Percentiles rank a stretch among this genome's conserved stretches.
These are phyloP conservation scores for Pteronotus mesoamericanus DNA, from an alignment of 2,797 vertebrate species.

Conservation along the genomic window DNA sequence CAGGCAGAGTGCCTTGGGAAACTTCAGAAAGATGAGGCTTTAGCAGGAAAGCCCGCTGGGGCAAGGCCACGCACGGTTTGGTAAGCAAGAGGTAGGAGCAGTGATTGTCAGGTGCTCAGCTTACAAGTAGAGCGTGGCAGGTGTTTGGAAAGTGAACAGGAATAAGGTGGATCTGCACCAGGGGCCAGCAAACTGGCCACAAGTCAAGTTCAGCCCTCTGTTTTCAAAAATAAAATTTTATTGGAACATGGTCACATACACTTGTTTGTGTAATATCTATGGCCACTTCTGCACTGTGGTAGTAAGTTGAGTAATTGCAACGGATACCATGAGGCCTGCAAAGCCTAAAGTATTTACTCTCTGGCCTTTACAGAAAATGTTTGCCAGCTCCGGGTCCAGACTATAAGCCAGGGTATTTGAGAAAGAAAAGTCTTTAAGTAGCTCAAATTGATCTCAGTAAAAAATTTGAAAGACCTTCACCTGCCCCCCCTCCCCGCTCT, in stretches of 20 bases:
- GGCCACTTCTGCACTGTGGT: background rate
- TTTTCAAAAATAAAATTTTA: constrained; percentile 23
- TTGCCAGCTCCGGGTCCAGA: background rate
- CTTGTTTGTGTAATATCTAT: background rate
- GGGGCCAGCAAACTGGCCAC: background rate
- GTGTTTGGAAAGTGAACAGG: background rate
- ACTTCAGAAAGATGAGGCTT: background rate
- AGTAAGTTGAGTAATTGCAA: background rate
- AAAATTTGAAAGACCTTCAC: background rate
- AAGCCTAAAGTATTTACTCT: background rate
- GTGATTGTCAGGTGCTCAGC: background rate
- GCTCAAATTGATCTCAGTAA: constrained; percentile 26
- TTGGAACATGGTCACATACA: background rate
- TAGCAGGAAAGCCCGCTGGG: background rate
- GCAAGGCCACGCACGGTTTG: background rate
- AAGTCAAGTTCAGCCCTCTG: background rate
- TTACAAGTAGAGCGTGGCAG: background rate
- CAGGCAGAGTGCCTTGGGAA: background rate
- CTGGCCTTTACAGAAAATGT: background rate
- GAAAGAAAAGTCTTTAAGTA: background rate
- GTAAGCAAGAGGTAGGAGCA: background rate
- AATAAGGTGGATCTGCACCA: background rate
- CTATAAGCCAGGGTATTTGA: background rate
- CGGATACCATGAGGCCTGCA: background rate
- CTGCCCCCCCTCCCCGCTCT: background rate